phyloP scores from a whole-genome alignment of 1,140 invertebrate species.

The Linepithema humile region DNA sequence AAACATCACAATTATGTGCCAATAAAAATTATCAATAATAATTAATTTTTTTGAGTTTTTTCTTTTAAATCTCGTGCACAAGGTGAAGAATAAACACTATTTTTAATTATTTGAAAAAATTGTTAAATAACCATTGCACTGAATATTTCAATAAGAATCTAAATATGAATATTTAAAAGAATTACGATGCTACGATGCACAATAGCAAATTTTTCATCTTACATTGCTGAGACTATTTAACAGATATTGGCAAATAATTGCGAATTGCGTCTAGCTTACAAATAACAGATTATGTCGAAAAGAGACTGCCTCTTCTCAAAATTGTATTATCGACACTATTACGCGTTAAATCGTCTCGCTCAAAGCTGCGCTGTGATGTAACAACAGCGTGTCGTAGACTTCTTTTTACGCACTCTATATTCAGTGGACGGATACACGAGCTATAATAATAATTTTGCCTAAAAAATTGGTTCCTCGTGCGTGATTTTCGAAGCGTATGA shows the following conservation, averaged over 20 bases:
- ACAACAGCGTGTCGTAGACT: conserved; percentile 34
- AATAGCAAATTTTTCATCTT: not conserved
- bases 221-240: not conserved
- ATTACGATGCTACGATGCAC: not conserved
- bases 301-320: not conserved
- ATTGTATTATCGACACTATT: conserved; percentile 41
- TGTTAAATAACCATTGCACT: not conserved
- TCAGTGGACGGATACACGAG: conserved; percentile 70
- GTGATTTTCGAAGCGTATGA: conserved; percentile 21
- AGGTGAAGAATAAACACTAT: not conserved
- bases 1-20: conserved; percentile 25
- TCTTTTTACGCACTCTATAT: conserved; percentile 51
- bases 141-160: not conserved
- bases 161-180: conserved; percentile 6
- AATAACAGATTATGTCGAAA: not conserved
- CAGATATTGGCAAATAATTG: conserved; percentile 17
- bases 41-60: not conserved
- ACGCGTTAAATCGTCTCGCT: conserved; percentile 6
- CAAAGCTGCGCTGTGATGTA: conserved; percentile 16
- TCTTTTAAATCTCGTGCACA: not conserved
- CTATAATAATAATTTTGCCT: conserved; percentile 63
- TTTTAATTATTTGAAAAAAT: not conserved
- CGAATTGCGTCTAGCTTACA: not conserved
- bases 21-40: not conserved
- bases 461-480: conserved; percentile 27